Evolutionary conservation across 2,113 vertebrate genomes (phyloP).

Genomic region (Podocnemis expansa): DNA sequence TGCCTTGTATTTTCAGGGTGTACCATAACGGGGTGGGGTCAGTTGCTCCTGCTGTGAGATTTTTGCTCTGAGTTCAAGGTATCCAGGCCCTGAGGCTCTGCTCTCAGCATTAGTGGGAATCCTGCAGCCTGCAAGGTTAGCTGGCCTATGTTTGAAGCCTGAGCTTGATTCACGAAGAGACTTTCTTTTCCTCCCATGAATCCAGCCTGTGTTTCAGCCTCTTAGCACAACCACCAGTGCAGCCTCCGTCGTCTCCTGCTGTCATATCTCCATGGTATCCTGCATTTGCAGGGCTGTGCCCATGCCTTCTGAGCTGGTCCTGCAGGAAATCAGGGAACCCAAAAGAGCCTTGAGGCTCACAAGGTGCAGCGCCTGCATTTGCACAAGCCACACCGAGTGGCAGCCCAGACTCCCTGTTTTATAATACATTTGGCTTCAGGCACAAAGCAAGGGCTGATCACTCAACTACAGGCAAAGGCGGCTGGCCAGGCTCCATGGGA

Average conservation of each 20-base stretch:
- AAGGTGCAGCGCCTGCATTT: neutral
- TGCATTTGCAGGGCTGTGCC: neutral
- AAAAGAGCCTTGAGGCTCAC: neutral
- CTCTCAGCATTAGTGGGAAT: too few relatives aligned
- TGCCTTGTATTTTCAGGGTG: neutral
- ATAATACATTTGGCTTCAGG: neutral
- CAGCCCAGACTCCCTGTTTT: neutral
- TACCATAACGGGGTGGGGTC: neutral
- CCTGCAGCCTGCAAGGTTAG: neutral
- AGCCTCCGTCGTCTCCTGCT: neutral
- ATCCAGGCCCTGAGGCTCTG: too few relatives aligned
- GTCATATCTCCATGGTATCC: neutral
- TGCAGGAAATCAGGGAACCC: neutral
- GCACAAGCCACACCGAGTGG: neutral
- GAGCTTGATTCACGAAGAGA: neutral
- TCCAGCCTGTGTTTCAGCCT: neutral
- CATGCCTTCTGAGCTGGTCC: neutral
- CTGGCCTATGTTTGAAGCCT: neutral
- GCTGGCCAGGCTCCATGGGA: accelerated
- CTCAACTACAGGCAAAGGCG: neutral
- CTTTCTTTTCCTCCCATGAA: neutral
- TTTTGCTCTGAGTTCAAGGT: too few relatives aligned
- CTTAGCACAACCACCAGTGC: neutral
- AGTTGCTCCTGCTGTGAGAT: neutral
- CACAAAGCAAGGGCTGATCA: neutral